These are phyloP conservation scores for Diabrotica balteata DNA, from an alignment of 2,888 invertebrate species.

Conservation along the genomic window DNA sequence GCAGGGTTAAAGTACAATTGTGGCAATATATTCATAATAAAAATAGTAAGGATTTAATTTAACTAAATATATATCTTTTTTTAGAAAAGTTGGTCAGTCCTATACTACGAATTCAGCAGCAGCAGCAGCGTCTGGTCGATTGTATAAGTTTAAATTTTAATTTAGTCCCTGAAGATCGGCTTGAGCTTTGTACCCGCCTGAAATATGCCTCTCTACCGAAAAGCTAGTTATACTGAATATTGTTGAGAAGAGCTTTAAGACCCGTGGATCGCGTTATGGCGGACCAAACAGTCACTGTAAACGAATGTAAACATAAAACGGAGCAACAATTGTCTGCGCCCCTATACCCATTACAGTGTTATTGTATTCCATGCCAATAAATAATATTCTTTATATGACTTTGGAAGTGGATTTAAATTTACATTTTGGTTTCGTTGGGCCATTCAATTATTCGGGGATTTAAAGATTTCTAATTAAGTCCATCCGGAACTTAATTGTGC, in stretches of 20 bases:
- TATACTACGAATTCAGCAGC: neutral
- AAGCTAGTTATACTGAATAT: constrained; percentile 55
- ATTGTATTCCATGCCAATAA: constrained; percentile 60
- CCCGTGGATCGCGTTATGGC: constrained; percentile 48
- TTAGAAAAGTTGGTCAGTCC: too few species aligned
- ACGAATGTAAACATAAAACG: constrained; percentile 2
- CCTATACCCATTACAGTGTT: constrained; percentile 57
- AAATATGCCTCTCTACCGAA: constrained; percentile 48
- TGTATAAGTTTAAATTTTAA: constrained; percentile 54
- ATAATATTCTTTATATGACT: constrained; percentile 61
- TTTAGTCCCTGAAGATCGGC: constrained; percentile 48
- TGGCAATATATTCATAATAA: too few species aligned
- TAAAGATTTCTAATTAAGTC: constrained; percentile 56
- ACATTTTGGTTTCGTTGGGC: constrained; percentile 44
- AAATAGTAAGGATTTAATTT: too few species aligned
- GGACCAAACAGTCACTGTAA: constrained; percentile 35
- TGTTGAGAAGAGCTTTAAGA: constrained; percentile 52
- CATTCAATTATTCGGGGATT: constrained; percentile 55
- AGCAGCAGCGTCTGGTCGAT: constrained; percentile 31
- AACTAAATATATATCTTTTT: too few species aligned
- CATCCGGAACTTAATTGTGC: constrained; percentile 54
- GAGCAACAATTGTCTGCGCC: constrained; percentile 31
- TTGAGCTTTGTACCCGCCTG: constrained; percentile 50
- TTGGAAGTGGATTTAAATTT: constrained; percentile 38
- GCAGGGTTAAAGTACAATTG: too few species aligned